Conservation (phyloP, 2,888 invertebrate genomes). For the Sepioteuthis lessoniana region DNA sequence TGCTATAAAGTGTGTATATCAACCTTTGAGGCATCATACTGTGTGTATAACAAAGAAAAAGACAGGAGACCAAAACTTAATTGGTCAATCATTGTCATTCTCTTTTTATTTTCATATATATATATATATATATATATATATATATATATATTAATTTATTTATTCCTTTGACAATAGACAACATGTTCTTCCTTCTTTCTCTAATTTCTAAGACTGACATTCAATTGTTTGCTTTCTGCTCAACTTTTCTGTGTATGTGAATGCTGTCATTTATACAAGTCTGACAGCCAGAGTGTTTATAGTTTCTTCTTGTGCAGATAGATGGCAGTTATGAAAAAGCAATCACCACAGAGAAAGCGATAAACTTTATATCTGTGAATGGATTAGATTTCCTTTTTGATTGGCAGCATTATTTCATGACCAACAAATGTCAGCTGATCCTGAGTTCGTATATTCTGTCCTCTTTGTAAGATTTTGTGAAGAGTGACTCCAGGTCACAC, state of each 20-base stretch:
- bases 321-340: neutral
- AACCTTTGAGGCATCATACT: neutral
- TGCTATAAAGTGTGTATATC: constrained; percentile 34
- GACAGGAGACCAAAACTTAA: neutral
- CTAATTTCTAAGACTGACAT: neutral
- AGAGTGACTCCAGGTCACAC: neutral
- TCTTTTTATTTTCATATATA: neutral
- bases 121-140: constrained; percentile 40
- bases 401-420: neutral
- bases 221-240: neutral
- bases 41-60: neutral
- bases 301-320: neutral
- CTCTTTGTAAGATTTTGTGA: neutral
- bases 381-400: neutral
- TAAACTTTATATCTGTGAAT: neutral
- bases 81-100: neutral
- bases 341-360: too few species aligned
- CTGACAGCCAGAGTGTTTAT: neutral
- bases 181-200: neutral
- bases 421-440: neutral
- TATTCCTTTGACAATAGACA: neutral
- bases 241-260: neutral
- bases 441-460: neutral
- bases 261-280: neutral
- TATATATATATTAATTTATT: neutral